Evolutionary conservation across 2,113 vertebrate genomes (phyloP), one percentile per base, ranked within the genome.

Genomic region (Sphyrna mokarran): DNA sequence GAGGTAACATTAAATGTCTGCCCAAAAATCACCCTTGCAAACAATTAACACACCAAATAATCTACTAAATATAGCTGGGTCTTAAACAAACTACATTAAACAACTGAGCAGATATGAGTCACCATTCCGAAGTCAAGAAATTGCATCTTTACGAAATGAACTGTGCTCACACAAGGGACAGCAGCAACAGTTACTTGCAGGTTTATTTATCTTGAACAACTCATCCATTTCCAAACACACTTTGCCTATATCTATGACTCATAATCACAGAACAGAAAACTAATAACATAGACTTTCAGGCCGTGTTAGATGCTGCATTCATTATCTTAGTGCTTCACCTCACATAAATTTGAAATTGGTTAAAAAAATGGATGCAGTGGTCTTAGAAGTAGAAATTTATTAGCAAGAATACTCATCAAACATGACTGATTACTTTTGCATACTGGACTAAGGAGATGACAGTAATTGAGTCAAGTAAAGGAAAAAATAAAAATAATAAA

Each of bases 401-500:
- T 26, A 95, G 69, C 40, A 48, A 69, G 70, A 54, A 76, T 72
- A 95, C 40, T 48, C 23, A 33, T 72, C 68, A 95, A 95, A 43
- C 22, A 43, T 0, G 22, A 95, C 68, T 26, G 86, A 89, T 89
- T 89, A 89, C 26, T 83, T 89, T 89, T 29, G 54, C 48, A 58
- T 22, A 89, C 8, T 58, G 48, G 48, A 58, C 86, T 58, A 10
- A 72, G 40, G 66, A 29, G 37, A 48, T 26, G 93, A 8, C 68
- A 95, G 1, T 68, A 68, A 66, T 66, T 93, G 61, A 93, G 66
- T 66, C 61, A 93, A 90, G 63, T 90, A 61, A 33, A 66, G 89
- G 89, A 93, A 16, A 83, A 83, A n/a, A 93, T 66, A 93, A 22
- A 93, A 66, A 33, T 93, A 93, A 93, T 66, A 66, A 83, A 83